Evolutionary conservation across 2,888 invertebrate genomes (phyloP), one percentile per base, ranked within the genome.

Genomic region (Anorthoa munda): DNA sequence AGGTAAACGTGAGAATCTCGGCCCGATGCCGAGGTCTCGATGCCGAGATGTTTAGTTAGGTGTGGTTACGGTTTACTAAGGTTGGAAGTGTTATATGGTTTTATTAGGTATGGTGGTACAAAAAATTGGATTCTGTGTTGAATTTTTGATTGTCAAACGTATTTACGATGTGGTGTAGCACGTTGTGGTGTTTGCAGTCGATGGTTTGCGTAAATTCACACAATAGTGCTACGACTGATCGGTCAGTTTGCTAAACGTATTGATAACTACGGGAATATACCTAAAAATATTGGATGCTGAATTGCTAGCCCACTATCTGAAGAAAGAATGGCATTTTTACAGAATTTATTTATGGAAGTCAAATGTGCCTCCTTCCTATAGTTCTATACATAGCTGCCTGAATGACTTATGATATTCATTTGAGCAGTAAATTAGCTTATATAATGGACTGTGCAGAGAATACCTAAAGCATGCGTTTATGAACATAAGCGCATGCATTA

Each of bases 1-100:
- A 68, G 50, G 75, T 51, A 66, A 69, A 84, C 87, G 86, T 86
- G 86, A 84, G 87, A 87, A 85, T 63, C 63, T 72, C 58, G 59
- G 60, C 21, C 50, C 68, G 21, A 58, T 58, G 39, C 9, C 39
- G 39, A 39, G 71, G 56, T 66, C 71, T 55, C 51, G 53, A 65
- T 51, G 72, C 60, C 18, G 21, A 60, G 64, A 58, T 73, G 79
- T 87, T 87, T 85, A 79, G 81, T 78, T 82, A 85, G 86, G 87
- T 77, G 79, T 46, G n/a, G 45, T 61, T 75, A 79, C 56, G 68
- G 69, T 79, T 77, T 64, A 70, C 73, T 66, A 23, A 72, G 72
- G 66, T 63, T 58, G 45, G 67, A 76, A 58, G 72, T 84, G 77
- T 68, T 79, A 78, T 76, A 26, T 77, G 48, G 18, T 39, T 75